phyloP scores from a whole-genome alignment of 2,113 vertebrate genomes.

The Anolis sagrei region DNA sequence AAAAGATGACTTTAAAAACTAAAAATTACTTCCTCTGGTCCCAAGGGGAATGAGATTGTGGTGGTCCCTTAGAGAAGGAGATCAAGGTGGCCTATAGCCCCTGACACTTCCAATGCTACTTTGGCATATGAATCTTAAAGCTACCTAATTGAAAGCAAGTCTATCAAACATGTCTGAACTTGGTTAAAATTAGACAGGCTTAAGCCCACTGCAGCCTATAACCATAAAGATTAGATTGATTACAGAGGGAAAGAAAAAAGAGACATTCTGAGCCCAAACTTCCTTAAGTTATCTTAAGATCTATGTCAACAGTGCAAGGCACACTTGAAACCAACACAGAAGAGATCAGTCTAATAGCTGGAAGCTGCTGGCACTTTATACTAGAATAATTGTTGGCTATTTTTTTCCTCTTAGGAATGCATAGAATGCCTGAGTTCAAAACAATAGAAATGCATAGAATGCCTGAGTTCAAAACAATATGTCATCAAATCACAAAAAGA shows the following conservation, averaged over 20 bases:
- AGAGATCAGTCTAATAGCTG: background rate
- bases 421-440: background rate
- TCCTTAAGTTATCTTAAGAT: background rate
- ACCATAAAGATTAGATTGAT: background rate
- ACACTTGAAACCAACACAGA: background rate
- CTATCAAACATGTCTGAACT: background rate
- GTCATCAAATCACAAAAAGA: background rate
- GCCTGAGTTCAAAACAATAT: background rate
- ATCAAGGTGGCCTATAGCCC: background rate
- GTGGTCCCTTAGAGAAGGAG: no score
- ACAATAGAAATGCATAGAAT: background rate
- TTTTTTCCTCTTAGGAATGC: background rate
- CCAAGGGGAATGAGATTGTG: no score
- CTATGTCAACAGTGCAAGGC: background rate
- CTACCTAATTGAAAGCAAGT: background rate
- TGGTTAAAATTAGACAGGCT: background rate
- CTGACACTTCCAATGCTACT: background rate
- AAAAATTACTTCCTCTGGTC: no score
- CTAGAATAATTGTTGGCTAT: background rate
- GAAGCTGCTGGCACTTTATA: conserved; percentile 5
- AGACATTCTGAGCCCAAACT: background rate
- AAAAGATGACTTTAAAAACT: no score
- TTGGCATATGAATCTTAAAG: background rate
- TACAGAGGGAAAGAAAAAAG: background rate
- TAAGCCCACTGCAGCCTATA: background rate